phyloP scores from a whole-genome alignment of 2,797 vertebrate species.

The Galago senegalensis region DNA sequence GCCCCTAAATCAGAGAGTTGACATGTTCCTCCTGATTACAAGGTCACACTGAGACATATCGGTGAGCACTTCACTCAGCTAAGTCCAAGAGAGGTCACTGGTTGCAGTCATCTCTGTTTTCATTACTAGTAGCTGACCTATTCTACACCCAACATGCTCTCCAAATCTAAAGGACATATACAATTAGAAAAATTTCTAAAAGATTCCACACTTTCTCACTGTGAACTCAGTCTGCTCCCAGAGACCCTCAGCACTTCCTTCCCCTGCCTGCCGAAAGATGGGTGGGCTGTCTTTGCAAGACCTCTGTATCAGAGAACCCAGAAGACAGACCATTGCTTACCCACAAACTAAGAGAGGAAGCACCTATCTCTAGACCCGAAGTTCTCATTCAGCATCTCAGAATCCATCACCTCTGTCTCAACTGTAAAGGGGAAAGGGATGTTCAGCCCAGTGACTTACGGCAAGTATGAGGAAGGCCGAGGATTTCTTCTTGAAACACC shows the following conservation, averaged over 20 bases:
- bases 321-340: background rate
- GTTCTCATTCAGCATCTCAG: rapidly evolving
- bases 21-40: background rate
- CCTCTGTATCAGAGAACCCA: background rate
- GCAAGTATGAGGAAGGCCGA: background rate
- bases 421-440: background rate
- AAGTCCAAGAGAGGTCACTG: background rate
- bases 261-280: background rate
- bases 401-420: too few species aligned
- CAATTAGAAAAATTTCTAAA: background rate
- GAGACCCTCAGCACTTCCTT: background rate
- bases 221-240: background rate
- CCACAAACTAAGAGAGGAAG: background rate
- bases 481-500: background rate
- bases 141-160: background rate
- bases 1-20: background rate
- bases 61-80: background rate
- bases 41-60: background rate
- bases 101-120: background rate
- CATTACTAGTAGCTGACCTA: background rate
- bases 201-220: background rate
- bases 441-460: background rate
- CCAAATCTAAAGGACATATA: background rate
- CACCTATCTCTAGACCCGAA: background rate
- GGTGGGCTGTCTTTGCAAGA: background rate